Base-by-base conservation (phyloP, 1,140 invertebrate species). In the Macrotrachela quadricornifera region DNA sequence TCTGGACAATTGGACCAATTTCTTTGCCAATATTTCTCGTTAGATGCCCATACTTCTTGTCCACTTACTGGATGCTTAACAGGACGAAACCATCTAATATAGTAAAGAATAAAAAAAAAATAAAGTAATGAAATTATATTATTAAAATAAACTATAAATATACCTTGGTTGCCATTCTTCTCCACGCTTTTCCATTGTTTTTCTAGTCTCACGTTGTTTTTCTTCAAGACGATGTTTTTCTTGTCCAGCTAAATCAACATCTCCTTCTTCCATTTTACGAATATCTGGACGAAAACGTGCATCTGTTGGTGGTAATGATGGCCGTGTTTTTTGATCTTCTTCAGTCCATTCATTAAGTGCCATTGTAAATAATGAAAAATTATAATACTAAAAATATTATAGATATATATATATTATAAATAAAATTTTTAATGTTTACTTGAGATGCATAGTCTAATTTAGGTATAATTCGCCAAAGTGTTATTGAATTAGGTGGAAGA, bases 321-420 rank as follows among this genome's bases (percentile, higher is more conserved):
- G 21, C 8, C 21, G 21, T 6, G 21, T 41, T 1, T 41, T 42
- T 46, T 58, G 71, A 21, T 92, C 77, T 42, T 78, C 80, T 11
- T 80, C 77, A 71, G 94, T 87, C 15, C 74, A 72, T 69, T 94
- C 87, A 66, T 95, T 95, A 39, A 95, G 70, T 71, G 92, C 85
- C 66, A 83, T 83, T 14, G 88, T 85, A 58, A 94, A 74, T 66
- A 80, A 70, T 12, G 85, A 90, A 66, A 94, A 92, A 64, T 83
- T 80, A 68, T 94, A 94, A 70, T 82, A 87, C 53, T 55, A 18
- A 12, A 47, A 46, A 44, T 37, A 10, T 46, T 6, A 15, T 17
- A 1, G 12, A 45, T 1, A 10, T 36, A 40, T 14, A 36, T 45
- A 16, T 46, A 8, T 37, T 36, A 36, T 14, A 17, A 30, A 18